These are phyloP conservation scores for Drosophila malerkotliana DNA, from an alignment of 1,140 invertebrate genomes.

Conservation along the genomic window DNA sequence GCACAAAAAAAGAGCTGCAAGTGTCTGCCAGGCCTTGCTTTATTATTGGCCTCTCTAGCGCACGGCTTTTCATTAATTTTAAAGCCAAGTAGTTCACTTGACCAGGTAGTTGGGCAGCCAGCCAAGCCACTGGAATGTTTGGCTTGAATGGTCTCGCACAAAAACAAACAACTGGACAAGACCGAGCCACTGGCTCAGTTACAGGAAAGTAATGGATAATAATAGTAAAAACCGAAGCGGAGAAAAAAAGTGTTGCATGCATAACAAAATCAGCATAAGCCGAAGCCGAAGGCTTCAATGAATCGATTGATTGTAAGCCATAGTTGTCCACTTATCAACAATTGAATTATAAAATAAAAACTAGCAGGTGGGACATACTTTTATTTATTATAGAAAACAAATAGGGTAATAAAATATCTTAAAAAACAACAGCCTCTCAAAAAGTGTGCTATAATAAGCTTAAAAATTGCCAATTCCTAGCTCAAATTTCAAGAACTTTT, in stretches of 20 bases:
- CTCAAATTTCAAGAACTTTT: constrained; percentile 24
- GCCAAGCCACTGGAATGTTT: constrained; percentile 71
- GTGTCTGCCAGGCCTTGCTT: constrained; percentile 40
- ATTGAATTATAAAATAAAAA: constrained; percentile 24
- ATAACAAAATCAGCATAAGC: constrained; percentile 62
- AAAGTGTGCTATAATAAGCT: neutral
- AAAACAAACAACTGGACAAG: constrained; percentile 20
- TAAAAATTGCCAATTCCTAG: neutral
- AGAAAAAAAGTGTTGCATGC: constrained; percentile 47
- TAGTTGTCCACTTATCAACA: constrained; percentile 29
- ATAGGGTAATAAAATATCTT: no score
- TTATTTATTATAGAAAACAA: no score
- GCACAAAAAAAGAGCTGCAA: constrained; percentile 33
- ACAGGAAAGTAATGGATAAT: constrained; percentile 50
- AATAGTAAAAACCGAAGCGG: constrained; percentile 30
- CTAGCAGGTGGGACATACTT: no score
- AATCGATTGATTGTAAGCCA: constrained; percentile 40
- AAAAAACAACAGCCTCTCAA: no score
- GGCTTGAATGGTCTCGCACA: constrained; percentile 58
- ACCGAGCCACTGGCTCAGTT: constrained; percentile 36
- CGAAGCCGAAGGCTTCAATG: constrained; percentile 36
- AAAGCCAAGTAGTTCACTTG: constrained; percentile 76
- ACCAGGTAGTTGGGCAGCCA: constrained; percentile 76
- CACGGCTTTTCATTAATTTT: constrained; percentile 40
- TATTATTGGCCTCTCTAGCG: constrained; percentile 4